Conservation (phyloP, 2,888 invertebrate genomes). For the Listrodromus nycthemerus region DNA sequence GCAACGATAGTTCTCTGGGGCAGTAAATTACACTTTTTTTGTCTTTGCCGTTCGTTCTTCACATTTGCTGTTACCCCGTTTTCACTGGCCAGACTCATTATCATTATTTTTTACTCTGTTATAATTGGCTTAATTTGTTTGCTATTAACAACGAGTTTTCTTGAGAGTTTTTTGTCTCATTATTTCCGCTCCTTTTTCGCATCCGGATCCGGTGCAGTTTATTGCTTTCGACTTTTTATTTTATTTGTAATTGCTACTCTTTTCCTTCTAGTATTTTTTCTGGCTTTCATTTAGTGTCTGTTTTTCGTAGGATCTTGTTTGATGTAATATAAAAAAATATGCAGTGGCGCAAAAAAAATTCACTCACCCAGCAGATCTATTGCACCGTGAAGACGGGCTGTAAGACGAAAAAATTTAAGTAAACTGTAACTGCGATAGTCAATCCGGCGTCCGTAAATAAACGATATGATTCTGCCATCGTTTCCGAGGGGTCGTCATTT, state of each 20-base stretch:
- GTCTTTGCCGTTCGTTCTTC: not conserved
- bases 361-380: not conserved
- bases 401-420: constrained; percentile 16
- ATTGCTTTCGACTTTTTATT: not conserved
- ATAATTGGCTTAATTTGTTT: too few species aligned
- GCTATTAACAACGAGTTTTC: too few species aligned
- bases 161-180: too few species aligned
- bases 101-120: too few species aligned
- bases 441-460: constrained; percentile 37
- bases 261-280: not conserved
- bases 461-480: constrained; percentile 45
- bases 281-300: not conserved
- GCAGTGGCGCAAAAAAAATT: not conserved
- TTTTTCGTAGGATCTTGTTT: not conserved
- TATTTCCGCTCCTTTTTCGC: not conserved
- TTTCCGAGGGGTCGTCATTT: constrained; percentile 43
- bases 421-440: constrained; percentile 29
- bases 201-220: not conserved
- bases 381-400: constrained; percentile 30
- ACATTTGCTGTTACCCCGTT: not conserved
- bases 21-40: not conserved
- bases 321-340: not conserved
- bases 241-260: not conserved
- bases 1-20: not conserved
- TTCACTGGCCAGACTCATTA: too few species aligned